A percentile compares a stretch with the other conserved stretches of the same genome.
These are phyloP conservation scores for Catonia carolina DNA, from an alignment of 2,888 invertebrate genomes.

Conservation along the genomic window DNA sequence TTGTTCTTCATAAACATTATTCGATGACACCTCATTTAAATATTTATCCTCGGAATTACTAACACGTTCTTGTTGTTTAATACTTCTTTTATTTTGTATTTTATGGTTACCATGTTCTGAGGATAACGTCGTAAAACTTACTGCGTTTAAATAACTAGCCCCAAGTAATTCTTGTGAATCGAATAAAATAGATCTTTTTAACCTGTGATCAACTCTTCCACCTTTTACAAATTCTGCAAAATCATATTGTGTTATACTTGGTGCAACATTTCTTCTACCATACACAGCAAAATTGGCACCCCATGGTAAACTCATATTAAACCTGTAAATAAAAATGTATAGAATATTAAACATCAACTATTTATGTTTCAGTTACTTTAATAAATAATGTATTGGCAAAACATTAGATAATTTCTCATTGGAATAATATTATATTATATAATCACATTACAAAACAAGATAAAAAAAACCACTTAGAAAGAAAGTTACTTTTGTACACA, in stretches of 20 bases:
- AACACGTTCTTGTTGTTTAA: neutral
- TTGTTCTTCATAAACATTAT: neutral
- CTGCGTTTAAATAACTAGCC: conserved; percentile 23
- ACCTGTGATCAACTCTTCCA: conserved; percentile 59
- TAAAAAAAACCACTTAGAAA: too few species aligned
- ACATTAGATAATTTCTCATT: too few species aligned
- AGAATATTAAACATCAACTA: too few species aligned
- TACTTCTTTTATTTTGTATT: conserved; percentile 8
- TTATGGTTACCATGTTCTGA: conserved; percentile 4
- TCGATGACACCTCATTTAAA: neutral
- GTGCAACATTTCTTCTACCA: conserved; percentile 88
- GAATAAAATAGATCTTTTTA: conserved; percentile 15
- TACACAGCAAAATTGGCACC: conserved; percentile 93
- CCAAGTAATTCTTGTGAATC: conserved; percentile 20
- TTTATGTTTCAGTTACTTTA: too few species aligned
- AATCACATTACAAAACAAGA: too few species aligned
- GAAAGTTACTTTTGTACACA: too few species aligned
- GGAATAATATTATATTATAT: too few species aligned
- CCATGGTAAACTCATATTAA: conserved; percentile 87
- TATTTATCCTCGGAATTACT: neutral
- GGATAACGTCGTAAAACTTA: conserved; percentile 24
- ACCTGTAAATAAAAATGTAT: conserved; percentile 42
- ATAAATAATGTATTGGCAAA: too few species aligned
- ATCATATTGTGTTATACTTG: conserved; percentile 94
- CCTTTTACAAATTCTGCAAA: conserved; percentile 92